Percentiles rank a stretch among this genome's conserved stretches.
Evolutionary conservation across 2,113 vertebrate genomes (phyloP).

Genomic region (Micromys minutus): DNA sequence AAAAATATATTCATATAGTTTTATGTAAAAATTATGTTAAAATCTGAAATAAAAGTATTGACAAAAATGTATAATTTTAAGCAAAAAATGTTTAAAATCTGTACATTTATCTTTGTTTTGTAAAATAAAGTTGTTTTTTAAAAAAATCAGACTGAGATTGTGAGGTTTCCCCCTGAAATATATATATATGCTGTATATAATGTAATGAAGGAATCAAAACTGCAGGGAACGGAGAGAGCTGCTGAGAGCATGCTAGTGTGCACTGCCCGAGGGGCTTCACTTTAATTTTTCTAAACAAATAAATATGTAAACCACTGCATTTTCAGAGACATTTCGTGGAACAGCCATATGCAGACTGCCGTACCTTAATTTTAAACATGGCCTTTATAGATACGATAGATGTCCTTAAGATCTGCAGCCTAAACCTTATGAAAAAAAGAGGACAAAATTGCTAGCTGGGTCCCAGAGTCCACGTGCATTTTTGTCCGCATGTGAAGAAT

Average conservation of each 20-base stretch:
- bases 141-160: background rate
- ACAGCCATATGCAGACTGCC: background rate
- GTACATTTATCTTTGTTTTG: no score
- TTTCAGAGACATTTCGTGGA: background rate
- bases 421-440: background rate
- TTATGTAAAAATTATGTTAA: no score
- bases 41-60: no score
- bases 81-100: no score
- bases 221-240: background rate
- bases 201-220: background rate
- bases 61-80: no score
- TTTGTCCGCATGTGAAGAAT: background rate
- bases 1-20: no score
- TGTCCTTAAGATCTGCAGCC: background rate
- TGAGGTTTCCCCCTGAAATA: background rate
- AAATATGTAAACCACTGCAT: background rate
- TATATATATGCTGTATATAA: background rate
- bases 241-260: background rate
- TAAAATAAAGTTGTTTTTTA: no score
- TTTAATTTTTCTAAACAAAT: background rate
- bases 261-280: background rate
- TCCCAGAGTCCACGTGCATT: background rate
- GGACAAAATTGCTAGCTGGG: background rate
- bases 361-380: background rate
- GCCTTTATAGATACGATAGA: background rate